Conservation (phyloP, 1,140 invertebrate genomes). For the Apis laboriosa region DNA sequence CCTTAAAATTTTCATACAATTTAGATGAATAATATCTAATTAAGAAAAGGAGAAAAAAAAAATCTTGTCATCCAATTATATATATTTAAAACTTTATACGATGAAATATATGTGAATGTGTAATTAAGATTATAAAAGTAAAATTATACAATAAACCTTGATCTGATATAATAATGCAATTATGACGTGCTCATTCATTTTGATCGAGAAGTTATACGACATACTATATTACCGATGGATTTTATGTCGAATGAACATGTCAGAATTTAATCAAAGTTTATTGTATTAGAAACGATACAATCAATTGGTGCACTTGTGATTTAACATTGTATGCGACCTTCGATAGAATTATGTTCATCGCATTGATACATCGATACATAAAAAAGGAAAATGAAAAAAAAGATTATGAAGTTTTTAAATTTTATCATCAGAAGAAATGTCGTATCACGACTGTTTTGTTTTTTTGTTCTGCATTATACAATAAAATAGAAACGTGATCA, state of each 20-base stretch:
- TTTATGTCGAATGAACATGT: constrained; percentile 15
- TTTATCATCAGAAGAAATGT: constrained; percentile 19
- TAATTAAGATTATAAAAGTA: constrained; percentile 43
- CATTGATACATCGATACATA: background rate
- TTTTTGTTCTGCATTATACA: background rate
- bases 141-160: constrained; percentile 47
- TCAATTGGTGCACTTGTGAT: constrained; percentile 49
- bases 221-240: background rate
- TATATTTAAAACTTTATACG: constrained; percentile 46
- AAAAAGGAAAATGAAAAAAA: background rate
- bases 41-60: constrained; percentile 6
- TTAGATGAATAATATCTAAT: constrained; percentile 32
- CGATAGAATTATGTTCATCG: constrained; percentile 23
- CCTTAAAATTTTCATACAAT: constrained; percentile 31
- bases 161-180: constrained; percentile 27
- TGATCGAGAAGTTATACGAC: background rate
- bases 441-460: background rate
- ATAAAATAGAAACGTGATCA: constrained; percentile 2
- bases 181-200: constrained; percentile 26
- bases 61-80: constrained; percentile 28
- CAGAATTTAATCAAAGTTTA: constrained; percentile 44
- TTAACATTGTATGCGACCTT: constrained; percentile 29
- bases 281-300: constrained; percentile 47
- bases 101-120: constrained; percentile 49
- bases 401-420: constrained; percentile 44